Percentiles rank a stretch among this genome's conserved stretches.
Evolutionary conservation across 2,888 invertebrate genomes (phyloP).

Genomic region (Patella ulyssiponensis): DNA sequence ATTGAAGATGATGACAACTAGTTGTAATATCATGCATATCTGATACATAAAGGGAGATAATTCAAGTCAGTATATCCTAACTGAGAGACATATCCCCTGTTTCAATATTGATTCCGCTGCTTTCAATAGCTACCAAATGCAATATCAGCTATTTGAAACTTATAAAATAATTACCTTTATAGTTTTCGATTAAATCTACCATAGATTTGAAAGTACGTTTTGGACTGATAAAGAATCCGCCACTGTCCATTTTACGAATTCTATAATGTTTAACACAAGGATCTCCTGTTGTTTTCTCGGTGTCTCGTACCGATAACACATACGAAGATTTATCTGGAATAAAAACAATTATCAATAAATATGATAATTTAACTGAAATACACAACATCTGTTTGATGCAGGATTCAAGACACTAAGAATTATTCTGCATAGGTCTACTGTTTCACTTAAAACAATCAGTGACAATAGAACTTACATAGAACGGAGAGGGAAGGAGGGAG

Average conservation of each 20-base stretch:
- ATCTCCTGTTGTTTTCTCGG: constrained; percentile 91
- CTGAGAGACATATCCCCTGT: too few species aligned
- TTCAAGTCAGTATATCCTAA: too few species aligned
- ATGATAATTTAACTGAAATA: not conserved
- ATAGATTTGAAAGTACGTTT: constrained; percentile 95
- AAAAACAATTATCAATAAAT: constrained; percentile 2
- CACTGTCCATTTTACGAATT: constrained; percentile 91
- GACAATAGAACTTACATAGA: too few species aligned
- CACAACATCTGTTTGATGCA: not conserved
- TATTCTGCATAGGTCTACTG: not conserved
- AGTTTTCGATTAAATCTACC: constrained; percentile 93
- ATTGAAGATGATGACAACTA: too few species aligned
- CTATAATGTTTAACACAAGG: constrained; percentile 97
- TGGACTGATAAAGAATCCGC: constrained; percentile 96
- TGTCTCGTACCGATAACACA: constrained; percentile 84
- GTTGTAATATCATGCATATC: too few species aligned
- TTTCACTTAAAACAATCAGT: too few species aligned
- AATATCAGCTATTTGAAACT: not conserved
- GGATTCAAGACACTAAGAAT: not conserved
- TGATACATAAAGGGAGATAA: too few species aligned
- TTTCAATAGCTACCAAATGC: not conserved
- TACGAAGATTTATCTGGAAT: constrained; percentile 68
- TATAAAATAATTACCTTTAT: constrained; percentile 81
- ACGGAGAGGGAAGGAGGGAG: too few species aligned
- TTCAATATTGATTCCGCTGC: too few species aligned